Conservation (phyloP, 2,113 vertebrate genomes). For the Thunnus thynnus region DNA sequence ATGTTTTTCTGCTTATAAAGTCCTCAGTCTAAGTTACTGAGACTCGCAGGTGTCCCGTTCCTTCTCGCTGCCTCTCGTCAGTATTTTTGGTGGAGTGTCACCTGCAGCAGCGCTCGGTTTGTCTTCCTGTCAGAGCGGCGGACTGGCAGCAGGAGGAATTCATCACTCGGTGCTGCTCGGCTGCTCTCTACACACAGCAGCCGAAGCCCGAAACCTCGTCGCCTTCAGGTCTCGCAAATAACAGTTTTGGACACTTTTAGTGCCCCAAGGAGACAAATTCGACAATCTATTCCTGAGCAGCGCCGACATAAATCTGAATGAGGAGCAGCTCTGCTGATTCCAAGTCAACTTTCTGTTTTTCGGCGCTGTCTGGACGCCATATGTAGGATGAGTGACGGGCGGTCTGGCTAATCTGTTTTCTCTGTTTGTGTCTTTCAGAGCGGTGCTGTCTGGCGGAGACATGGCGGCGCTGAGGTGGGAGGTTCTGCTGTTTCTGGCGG, state of each 20-base stretch:
- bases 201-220: conserved; percentile 15
- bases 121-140: conserved; percentile 44
- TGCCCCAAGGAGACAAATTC: conserved; percentile 7
- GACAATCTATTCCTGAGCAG: conserved; percentile 18
- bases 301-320: conserved; percentile 51
- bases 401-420: conserved; percentile 11
- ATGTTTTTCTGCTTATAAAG: too few relatives aligned
- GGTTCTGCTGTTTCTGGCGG: conserved; percentile 50
- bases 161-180: conserved; percentile 34
- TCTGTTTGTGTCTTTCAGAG: conserved; percentile 63
- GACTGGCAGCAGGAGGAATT: conserved; percentile 48
- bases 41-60: neutral
- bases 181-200: conserved; percentile 20
- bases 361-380: neutral
- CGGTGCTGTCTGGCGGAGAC: conserved; percentile 43
- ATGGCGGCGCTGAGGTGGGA: conserved; percentile 71
- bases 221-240: conserved; percentile 40
- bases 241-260: conserved; percentile 51
- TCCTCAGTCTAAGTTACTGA: neutral
- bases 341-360: conserved; percentile 18
- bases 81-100: conserved; percentile 11
- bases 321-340: conserved; percentile 14
- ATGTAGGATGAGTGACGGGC: neutral
- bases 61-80: neutral
- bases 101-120: conserved; percentile 28